These are phyloP conservation scores for Laticauda laticaudata DNA, from an alignment of 2,113 vertebrate species.

Conservation along the genomic window DNA sequence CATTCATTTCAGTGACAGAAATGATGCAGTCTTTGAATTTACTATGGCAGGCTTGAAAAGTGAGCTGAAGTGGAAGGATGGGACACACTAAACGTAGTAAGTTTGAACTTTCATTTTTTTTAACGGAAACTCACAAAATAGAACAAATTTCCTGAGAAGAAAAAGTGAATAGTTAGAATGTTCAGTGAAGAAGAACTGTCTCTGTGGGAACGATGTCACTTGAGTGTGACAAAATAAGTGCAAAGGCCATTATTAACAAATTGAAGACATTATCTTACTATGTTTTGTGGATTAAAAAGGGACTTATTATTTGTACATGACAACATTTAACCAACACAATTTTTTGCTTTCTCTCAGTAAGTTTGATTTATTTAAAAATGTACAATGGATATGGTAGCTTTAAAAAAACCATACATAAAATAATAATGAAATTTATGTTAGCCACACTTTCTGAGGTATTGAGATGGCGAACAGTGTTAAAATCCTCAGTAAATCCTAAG, in stretches of 20 bases:
- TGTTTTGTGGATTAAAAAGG: conserved; percentile 1
- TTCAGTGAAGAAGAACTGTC: conserved; percentile 24
- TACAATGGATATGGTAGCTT: neutral
- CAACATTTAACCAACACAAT: neutral
- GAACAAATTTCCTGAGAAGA: neutral
- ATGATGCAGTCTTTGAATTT: neutral
- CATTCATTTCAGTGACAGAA: conserved; percentile 50
- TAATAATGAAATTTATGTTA: neutral
- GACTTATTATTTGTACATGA: neutral
- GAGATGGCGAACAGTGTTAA: neutral
- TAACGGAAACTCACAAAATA: neutral
- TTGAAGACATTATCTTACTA: neutral
- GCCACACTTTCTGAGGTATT: neutral
- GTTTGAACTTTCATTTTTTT: conserved; percentile 26
- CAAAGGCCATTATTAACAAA: conserved; percentile 1
- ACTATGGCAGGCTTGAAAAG: conserved; percentile 34
- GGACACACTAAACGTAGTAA: neutral
- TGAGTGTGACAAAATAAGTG: conserved; percentile 41
- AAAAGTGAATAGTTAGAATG: conserved; percentile 15
- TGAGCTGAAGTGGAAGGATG: neutral
- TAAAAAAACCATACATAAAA: neutral
- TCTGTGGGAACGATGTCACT: conserved; percentile 18
- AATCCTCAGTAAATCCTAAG: neutral
- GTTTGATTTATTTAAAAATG: neutral
- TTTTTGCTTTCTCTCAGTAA: neutral